These are phyloP conservation scores for Psococerastis gibbosa DNA, from an alignment of 2,888 invertebrate species.

Conservation along the genomic window DNA sequence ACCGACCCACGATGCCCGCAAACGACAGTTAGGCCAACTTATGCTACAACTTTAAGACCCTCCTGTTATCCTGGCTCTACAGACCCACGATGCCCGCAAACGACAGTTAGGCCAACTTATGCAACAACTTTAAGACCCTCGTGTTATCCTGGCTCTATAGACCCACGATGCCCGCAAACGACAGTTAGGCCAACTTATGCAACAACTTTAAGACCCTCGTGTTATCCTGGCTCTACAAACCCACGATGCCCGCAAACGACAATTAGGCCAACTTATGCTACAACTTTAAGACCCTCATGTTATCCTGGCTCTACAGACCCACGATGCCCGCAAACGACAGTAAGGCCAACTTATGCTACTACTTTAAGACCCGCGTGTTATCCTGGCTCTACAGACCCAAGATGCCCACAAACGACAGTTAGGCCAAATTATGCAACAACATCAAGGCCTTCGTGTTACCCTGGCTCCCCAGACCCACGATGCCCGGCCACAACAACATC, in stretches of 20 bases:
- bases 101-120: slow-evolving; percentile 16
- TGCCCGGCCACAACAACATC: slow-evolving; percentile 18
- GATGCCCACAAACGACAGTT: slow-evolving; percentile 17
- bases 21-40: slow-evolving; percentile 14
- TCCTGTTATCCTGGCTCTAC: slow-evolving; percentile 11
- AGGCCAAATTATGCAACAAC: slow-evolving; percentile 9
- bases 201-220: slow-evolving; percentile 14
- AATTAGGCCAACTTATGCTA: slow-evolving; percentile 18
- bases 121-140: slow-evolving; percentile 14
- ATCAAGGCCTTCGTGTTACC: slow-evolving; percentile 18
- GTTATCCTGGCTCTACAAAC: slow-evolving; percentile 21
- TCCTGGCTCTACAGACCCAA: slow-evolving; percentile 19
- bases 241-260: slow-evolving; percentile 20
- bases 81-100: slow-evolving; percentile 15
- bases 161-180: slow-evolving; percentile 20
- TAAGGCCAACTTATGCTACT: slow-evolving; percentile 15
- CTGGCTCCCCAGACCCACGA: slow-evolving; percentile 21
- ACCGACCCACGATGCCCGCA: slow-evolving; percentile 22
- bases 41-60: no score
- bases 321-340: slow-evolving; percentile 17
- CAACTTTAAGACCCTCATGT: slow-evolving; percentile 17
- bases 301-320: slow-evolving; percentile 21
- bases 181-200: slow-evolving; percentile 16
- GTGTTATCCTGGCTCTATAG: slow-evolving; percentile 22
- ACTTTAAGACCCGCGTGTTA: slow-evolving; percentile 17